Percentiles rank a stretch among this genome's conserved stretches.
phyloP scores from a whole-genome alignment of 2,888 invertebrate species.

The Spisula solida region DNA sequence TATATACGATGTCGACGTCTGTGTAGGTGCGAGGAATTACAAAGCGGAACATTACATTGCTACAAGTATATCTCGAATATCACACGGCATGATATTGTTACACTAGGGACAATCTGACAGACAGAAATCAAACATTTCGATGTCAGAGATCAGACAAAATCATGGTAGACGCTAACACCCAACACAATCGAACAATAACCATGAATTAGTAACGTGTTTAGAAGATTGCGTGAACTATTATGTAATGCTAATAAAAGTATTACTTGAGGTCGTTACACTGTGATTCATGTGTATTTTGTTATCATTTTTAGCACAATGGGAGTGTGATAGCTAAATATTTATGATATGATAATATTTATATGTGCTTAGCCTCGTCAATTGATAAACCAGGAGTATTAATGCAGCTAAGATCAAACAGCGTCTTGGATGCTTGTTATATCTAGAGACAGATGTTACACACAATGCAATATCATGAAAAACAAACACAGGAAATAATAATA shows the following conservation, averaged over 20 bases:
- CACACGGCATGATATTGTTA: too few species aligned
- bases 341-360: not conserved
- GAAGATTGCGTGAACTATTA: not conserved
- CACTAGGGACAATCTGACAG: too few species aligned
- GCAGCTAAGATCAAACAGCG: not conserved
- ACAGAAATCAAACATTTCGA: too few species aligned
- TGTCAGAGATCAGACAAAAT: too few species aligned
- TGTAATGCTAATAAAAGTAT: not conserved
- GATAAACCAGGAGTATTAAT: not conserved
- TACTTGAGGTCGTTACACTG: not conserved
- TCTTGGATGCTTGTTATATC: not conserved
- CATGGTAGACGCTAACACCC: too few species aligned
- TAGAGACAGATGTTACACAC: not conserved
- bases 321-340: not conserved
- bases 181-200: too few species aligned
- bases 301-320: not conserved
- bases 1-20: too few species aligned
- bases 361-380: constrained; percentile 5
- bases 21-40: too few species aligned
- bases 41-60: too few species aligned
- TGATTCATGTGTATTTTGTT: not conserved
- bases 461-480: not conserved
- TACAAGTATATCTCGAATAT: too few species aligned
- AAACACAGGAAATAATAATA: not conserved
- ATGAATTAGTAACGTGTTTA: too few species aligned